A percentile compares a stretch with the other conserved stretches of the same genome.
Conservation (phyloP, 2,797 vertebrate genomes). For the Lycodopsis pacificus region DNA sequence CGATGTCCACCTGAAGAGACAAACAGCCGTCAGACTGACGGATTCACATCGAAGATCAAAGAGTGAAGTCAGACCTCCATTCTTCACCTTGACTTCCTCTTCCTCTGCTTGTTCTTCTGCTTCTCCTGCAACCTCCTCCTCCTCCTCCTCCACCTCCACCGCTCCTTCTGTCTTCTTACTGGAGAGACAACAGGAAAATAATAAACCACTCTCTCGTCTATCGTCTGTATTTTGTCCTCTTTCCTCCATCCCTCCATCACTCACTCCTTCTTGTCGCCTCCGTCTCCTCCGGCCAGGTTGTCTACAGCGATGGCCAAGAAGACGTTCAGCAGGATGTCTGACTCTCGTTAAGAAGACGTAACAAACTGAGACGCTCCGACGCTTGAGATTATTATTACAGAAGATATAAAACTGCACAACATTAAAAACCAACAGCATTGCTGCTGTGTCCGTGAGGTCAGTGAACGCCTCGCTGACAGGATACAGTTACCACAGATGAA, state of each 20-base stretch:
- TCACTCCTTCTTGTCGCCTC: slow-evolving; percentile 91
- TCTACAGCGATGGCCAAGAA: slow-evolving; percentile 99
- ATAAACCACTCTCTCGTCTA: neutral
- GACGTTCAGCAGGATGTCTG: slow-evolving; percentile 97
- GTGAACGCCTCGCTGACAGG: slow-evolving; percentile 11
- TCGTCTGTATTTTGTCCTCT: neutral
- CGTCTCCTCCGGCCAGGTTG: slow-evolving; percentile 95
- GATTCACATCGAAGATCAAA: neutral
- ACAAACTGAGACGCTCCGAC: neutral
- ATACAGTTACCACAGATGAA: slow-evolving; percentile 88
- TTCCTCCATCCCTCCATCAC: slow-evolving; percentile 57
- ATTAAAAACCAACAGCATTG: neutral
- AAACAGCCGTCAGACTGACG: slow-evolving; percentile 19
- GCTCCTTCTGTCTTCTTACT: slow-evolving; percentile 80
- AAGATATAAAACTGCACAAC: no score
- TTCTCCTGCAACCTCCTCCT: slow-evolving; percentile 20
- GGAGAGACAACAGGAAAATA: slow-evolving; percentile 15
- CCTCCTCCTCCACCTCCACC: slow-evolving; percentile 79
- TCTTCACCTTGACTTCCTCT: slow-evolving; percentile 75
- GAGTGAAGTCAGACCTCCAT: fast-evolving
- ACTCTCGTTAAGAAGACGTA: slow-evolving; percentile 53
- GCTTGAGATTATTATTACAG: no score
- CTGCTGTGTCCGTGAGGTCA: neutral
- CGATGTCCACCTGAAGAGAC: slow-evolving; percentile 71
- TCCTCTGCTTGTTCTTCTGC: slow-evolving; percentile 46